These are phyloP conservation scores for Caenorhabditis macrosperma DNA, from an alignment of 2,888 invertebrate species.

Conservation along the genomic window DNA sequence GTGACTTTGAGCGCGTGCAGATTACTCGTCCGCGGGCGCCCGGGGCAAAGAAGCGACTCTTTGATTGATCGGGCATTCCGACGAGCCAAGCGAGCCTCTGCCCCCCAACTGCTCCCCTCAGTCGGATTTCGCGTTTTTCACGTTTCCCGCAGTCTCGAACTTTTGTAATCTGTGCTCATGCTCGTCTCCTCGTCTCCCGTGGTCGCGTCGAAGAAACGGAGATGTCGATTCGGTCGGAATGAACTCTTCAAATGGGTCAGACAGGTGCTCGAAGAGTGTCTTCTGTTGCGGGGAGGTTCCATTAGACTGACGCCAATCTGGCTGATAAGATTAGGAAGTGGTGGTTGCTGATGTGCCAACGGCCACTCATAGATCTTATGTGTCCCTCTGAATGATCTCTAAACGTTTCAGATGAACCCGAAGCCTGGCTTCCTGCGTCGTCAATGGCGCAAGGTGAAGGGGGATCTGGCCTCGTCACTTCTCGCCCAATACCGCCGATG, in stretches of 20 bases:
- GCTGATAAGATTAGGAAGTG: conserved; percentile 6
- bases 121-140: conserved; percentile 6
- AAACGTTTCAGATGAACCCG: conserved; percentile 59
- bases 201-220: not conserved
- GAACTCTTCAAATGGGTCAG: conserved; percentile 30
- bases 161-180: not conserved
- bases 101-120: not conserved
- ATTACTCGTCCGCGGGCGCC: conserved; percentile 4
- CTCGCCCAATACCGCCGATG: conserved; percentile 60
- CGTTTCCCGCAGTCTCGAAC: conserved; percentile 20
- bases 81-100: not conserved
- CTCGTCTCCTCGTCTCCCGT: conserved; percentile 2
- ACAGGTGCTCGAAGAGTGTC: conserved; percentile 6
- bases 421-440: conserved; percentile 62
- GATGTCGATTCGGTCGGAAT: conserved; percentile 5
- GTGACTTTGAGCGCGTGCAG: conserved; percentile 27
- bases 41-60: not conserved
- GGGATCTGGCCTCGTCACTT: conserved; percentile 44
- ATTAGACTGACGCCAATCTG: not conserved
- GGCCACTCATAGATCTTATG: not conserved
- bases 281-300: no score
- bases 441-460: conserved; percentile 61
- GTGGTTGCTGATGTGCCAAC: not conserved
- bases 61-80: conserved; percentile 32
- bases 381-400: not conserved